These are phyloP conservation scores for Cynopterus brachyotis DNA, from an alignment of 2,113 vertebrate species.

Conservation along the genomic window DNA sequence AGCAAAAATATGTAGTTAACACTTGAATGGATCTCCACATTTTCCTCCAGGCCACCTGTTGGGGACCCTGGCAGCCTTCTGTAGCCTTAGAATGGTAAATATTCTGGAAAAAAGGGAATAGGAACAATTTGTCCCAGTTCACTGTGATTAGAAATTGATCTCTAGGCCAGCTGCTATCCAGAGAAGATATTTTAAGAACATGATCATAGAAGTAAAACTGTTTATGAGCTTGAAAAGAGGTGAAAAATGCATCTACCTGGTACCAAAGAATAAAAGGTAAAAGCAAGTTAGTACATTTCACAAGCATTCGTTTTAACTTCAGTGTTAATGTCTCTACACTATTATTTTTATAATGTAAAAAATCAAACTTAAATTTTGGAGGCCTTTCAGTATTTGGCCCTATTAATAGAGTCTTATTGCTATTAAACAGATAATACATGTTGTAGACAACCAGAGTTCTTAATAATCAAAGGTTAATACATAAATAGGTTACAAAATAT, in stretches of 20 bases:
- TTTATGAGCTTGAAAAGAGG: not conserved
- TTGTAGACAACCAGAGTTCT: not conserved
- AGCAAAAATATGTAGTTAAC: slow-evolving; percentile 51
- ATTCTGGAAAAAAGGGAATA: not conserved
- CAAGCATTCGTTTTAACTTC: not conserved
- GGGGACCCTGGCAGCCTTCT: not conserved
- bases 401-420: not conserved
- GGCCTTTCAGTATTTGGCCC: not conserved
- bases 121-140: not conserved
- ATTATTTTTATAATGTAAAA: slow-evolving; percentile 6
- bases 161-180: not conserved
- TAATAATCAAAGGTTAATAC: not conserved
- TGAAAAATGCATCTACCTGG: not conserved
- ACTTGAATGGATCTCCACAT: slow-evolving; percentile 48
- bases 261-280: not conserved
- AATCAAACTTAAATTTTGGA: not conserved
- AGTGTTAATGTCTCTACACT: not conserved
- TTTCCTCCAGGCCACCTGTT: slow-evolving; percentile 31
- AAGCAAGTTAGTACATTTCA: not conserved
- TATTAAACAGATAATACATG: not conserved
- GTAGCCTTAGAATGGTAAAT: not conserved
- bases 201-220: not conserved
- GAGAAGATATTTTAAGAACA: not conserved
- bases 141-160: not conserved
- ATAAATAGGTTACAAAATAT: not conserved